phyloP scores from a whole-genome alignment of 2,888 invertebrate species.

The Clostera curtula region DNA sequence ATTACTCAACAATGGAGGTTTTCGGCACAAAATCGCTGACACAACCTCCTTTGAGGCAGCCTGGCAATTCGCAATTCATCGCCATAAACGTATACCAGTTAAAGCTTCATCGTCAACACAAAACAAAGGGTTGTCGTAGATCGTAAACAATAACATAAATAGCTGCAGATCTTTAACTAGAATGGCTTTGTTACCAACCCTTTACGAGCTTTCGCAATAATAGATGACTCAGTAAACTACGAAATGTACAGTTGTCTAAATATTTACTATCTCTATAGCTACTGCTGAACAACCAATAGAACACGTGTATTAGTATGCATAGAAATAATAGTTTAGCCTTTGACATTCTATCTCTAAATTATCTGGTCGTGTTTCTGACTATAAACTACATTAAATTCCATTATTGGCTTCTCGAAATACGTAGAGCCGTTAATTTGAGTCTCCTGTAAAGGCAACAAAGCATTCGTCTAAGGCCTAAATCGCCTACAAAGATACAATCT shows the following conservation, averaged over 20 bases:
- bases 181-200: constrained; percentile 38
- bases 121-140: constrained; percentile 45
- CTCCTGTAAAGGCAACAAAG: constrained; percentile 33
- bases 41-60: constrained; percentile 22
- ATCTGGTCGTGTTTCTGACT: constrained; percentile 6
- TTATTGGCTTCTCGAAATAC: constrained; percentile 19
- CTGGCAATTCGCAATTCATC: constrained; percentile 32
- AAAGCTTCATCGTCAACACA: constrained; percentile 34
- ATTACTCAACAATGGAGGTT: constrained; percentile 13
- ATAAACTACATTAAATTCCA: constrained; percentile 1
- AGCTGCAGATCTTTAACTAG: constrained; percentile 35
- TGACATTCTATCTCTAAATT: constrained; percentile 8
- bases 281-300: constrained; percentile 17
- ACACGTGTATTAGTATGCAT: constrained; percentile 11
- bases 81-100: constrained; percentile 41
- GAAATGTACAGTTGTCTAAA: constrained; percentile 25
- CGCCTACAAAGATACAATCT: constrained; percentile 56
- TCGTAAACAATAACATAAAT: constrained; percentile 46
- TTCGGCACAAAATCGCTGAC: constrained; percentile 8
- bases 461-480: constrained; percentile 44
- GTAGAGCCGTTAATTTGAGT: constrained; percentile 23
- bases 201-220: constrained; percentile 41
- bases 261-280: constrained; percentile 25
- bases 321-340: constrained; percentile 9
- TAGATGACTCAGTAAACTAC: constrained; percentile 46